A percentile compares a stretch with the other conserved stretches of the same genome.
Conservation (phyloP, 2,888 invertebrate genomes). For the Pollenia griseotomentosa region DNA sequence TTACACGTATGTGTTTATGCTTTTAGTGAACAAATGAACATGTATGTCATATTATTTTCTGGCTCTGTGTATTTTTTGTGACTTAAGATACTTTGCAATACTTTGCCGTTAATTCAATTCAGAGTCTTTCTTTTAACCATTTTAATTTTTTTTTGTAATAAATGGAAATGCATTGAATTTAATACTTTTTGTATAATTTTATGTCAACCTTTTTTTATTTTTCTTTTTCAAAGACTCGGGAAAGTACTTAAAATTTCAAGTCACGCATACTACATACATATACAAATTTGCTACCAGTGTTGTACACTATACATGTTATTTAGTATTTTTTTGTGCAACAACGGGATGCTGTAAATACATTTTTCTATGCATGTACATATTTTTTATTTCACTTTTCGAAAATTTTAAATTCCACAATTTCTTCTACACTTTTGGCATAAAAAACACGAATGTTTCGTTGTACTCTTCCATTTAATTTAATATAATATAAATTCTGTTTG, state of each 20-base stretch:
- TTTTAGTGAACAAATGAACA: not conserved
- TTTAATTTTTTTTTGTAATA: not conserved
- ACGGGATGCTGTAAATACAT: conserved; percentile 4
- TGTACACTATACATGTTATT: conserved; percentile 3
- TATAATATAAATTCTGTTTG: conserved; percentile 69
- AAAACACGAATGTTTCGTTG: conserved; percentile 1
- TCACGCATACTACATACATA: conserved; percentile 50
- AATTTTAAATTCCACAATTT: conserved; percentile 15
- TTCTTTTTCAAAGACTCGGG: not conserved
- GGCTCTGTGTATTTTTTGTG: conserved; percentile 17
- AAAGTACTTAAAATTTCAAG: conserved; percentile 56
- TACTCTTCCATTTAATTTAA: conserved; percentile 63
- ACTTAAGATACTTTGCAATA: not conserved
- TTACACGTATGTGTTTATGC: too few species aligned
- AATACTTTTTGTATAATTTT: not conserved
- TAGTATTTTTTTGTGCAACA: conserved; percentile 11
- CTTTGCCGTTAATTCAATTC: conserved; percentile 24
- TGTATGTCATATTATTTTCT: not conserved
- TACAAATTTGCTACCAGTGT: conserved; percentile 55
- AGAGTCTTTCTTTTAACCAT: not conserved
- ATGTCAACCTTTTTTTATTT: conserved; percentile 16
- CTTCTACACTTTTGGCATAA: not conserved
- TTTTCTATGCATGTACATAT: not conserved
- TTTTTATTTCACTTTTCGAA: not conserved
- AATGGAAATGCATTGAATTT: conserved; percentile 17